Base-by-base conservation (phyloP, 1,140 invertebrate genomes). In the Ceratina calcarata region DNA sequence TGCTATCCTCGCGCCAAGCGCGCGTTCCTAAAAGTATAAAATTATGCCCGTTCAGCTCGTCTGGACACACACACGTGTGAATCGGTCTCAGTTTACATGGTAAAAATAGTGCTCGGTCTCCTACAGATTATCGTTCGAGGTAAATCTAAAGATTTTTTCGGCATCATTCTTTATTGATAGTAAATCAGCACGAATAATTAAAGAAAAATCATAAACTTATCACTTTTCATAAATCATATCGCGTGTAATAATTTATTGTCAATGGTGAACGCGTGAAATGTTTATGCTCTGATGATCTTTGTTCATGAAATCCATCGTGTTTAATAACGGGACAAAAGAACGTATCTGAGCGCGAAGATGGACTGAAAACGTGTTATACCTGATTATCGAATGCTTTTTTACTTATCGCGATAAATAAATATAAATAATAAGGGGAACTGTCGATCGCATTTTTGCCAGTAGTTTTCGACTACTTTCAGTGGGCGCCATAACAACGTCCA, bases 141-240 rank as follows among this genome's bases (percentile, higher is more conserved):
- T 91, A 91, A 91, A 91, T 91, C 90, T 81, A 87, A 84, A 13
- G 69, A 87, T 89, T 88, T 79, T 82, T 78, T 45, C 65, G 61
- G 45, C 89, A 91, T 91, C 89, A 57, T 78, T 51, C 32, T 45
- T 2, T 73, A 81, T 73, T 61, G 58, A 20, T 27, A 16, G 6
- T n/a, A 66, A 64, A 76, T 77, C 67, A 57, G 16, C 32, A 15
- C 15, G 22, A 78, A 86, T 86, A 83, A 72, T 49, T 57, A 13
- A 45, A 70, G 18, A 86, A 24, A 24, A 57, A 27, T n/a, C 4
- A 18, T 27, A 2, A 45, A 61, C 12, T 51, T 45, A 73, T 3
- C 6, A 66, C 20, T 45, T 10, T 57, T 12, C 37, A 18, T 3
- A 3, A 81, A 73, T 84, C 80, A 37, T 86, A 81, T 78, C 6